Conservation (phyloP, 2,888 invertebrate genomes). For the Scrobipalpa costella region DNA sequence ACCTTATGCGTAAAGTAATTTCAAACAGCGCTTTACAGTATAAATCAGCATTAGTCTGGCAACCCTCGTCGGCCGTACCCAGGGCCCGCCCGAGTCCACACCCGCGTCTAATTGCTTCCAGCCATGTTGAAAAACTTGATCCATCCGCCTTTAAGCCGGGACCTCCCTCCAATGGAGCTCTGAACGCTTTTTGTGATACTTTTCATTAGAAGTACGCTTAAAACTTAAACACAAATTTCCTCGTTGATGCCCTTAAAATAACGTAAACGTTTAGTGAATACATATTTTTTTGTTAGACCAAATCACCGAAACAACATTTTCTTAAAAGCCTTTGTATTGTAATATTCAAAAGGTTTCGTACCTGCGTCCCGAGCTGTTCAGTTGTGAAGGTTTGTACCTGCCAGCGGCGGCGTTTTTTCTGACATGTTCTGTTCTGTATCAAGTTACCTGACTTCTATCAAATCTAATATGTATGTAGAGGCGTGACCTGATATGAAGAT, state of each 20-base stretch:
- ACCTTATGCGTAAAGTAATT: not conserved
- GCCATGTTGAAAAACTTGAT: conserved; percentile 59
- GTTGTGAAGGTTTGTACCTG: conserved; percentile 25
- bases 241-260: conserved; percentile 29
- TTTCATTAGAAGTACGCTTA: conserved; percentile 37
- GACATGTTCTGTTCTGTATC: conserved; percentile 9
- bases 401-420: conserved; percentile 18
- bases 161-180: conserved; percentile 39
- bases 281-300: not conserved
- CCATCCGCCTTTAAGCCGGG: conserved; percentile 47
- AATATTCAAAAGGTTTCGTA: conserved; percentile 22
- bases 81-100: conserved; percentile 39
- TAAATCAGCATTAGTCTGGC: conserved; percentile 18
- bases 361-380: conserved; percentile 15
- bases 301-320: conserved; percentile 6
- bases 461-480: conserved; percentile 12
- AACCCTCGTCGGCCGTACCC: not conserved
- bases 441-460: conserved; percentile 19
- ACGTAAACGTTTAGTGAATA: conserved; percentile 22
- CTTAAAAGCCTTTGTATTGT: conserved; percentile 21
- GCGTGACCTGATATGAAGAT: not conserved
- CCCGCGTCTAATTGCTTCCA: conserved; percentile 59
- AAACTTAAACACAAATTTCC: conserved; percentile 35
- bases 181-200: conserved; percentile 42
- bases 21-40: not conserved